Base-by-base conservation (phyloP, 2,888 invertebrate genomes). In the Callosobruchus maculatus region DNA sequence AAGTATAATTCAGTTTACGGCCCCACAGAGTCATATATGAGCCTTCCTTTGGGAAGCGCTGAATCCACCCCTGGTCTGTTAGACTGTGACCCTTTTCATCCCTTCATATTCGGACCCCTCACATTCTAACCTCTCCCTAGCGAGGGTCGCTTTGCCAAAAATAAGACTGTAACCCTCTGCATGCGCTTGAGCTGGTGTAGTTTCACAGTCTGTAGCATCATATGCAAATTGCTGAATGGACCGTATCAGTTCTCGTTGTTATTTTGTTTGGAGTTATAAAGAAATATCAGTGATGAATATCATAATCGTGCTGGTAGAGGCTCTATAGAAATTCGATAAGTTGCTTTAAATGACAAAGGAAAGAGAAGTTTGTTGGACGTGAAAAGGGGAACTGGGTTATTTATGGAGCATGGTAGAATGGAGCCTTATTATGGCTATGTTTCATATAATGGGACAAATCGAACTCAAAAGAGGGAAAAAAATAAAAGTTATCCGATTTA, bases 1-100 rank as follows among this genome's bases (percentile, higher is more conserved):
- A 81, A 84, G 82, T 83, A 85, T 85, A 85, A 85, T 86, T 85
- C 84, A 83, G 84, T 86, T 86, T 86, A 86, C 81, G 80, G 81
- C 82, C 81, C 85, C 84, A 7, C 68, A 83, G 85, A 81, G 82
- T 81, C 84, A 82, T 85, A 81, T 80, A 82, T 81, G 81, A 79
- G 78, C 78, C 77, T 80, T 81, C 81, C 81, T 81, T 78, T 71
- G 82, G 81, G 82, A 80, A 77, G 77, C 77, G 78, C 78, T 78
- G 80, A 80, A 82, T 81, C 80, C 80, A 73, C 78, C 75, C 73
- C 72, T 26, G 72, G 26, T 67, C 22, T 66, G 26, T 72, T 71
- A 80, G 81, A 81, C 74, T 81, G 81, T 80, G 80, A 80, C 78
- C 74, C 66, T 68, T 49, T 49, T 13, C 49, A 49, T 13, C 49